These are phyloP conservation scores for Hippocampus zosterae DNA, from an alignment of 2,113 vertebrate species.

Conservation along the genomic window DNA sequence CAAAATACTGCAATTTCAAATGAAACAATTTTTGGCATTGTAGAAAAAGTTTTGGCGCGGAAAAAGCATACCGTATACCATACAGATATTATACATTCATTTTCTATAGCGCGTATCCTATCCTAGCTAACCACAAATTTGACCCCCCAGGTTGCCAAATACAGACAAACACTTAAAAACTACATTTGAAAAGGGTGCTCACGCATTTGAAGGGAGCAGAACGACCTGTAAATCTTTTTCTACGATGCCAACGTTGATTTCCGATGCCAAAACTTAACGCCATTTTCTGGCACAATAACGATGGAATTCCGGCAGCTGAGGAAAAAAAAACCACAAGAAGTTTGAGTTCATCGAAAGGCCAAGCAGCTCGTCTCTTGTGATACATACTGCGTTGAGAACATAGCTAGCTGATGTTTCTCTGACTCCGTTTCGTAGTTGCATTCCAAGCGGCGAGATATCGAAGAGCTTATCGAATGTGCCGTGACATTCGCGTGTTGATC, in stretches of 20 bases:
- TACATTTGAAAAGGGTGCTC: background rate
- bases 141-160: too few relatives aligned
- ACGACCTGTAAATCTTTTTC: background rate
- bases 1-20: background rate
- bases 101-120: background rate
- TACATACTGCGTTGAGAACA: background rate
- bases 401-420: background rate
- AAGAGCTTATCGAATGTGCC: constrained; percentile 17
- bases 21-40: background rate
- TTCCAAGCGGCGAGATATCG: background rate
- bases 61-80: too few relatives aligned
- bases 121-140: background rate
- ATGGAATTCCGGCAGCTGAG: background rate
- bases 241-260: background rate
- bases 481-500: constrained; percentile 14
- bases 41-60: too few relatives aligned
- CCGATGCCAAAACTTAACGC: background rate
- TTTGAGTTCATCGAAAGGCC: background rate
- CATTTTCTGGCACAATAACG: background rate
- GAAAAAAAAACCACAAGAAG: background rate
- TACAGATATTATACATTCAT: background rate
- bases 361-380: background rate
- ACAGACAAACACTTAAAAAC: too few relatives aligned
- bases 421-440: background rate
- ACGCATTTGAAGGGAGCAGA: background rate